A percentile compares a stretch with the other conserved stretches of the same genome.
phyloP scores from a whole-genome alignment of 2,113 vertebrate species.

The Serinus canaria region DNA sequence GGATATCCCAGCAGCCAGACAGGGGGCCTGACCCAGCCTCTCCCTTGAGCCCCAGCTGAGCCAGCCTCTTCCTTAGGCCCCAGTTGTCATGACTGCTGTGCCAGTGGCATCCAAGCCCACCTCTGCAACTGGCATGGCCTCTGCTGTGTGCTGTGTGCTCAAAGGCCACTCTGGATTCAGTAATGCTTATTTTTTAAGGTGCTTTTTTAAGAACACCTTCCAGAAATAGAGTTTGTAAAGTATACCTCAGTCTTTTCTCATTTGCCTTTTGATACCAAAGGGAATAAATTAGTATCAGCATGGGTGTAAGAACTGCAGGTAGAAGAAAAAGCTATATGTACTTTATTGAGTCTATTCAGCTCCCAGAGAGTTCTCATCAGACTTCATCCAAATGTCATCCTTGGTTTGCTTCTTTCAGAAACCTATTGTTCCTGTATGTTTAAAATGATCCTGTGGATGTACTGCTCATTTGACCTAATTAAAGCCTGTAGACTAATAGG shows the following conservation, averaged over 20 bases:
- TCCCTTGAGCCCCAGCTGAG: not conserved
- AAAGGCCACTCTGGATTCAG: not conserved
- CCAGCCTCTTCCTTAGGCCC: not conserved
- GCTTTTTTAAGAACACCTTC: not conserved
- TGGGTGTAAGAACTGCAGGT: not conserved
- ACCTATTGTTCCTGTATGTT: not conserved
- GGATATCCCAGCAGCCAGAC: not conserved
- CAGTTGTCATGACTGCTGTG: accelerated
- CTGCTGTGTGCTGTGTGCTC: not conserved
- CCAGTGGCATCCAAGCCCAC: not conserved
- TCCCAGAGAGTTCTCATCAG: not conserved
- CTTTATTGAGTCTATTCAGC: not conserved
- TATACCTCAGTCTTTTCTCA: not conserved
- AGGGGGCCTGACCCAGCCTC: not conserved
- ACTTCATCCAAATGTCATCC: conserved; percentile 7
- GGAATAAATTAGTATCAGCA: not conserved
- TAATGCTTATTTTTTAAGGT: not conserved
- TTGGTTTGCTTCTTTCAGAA: conserved; percentile 10
- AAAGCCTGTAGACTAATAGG: not conserved
- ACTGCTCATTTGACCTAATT: conserved; percentile 19
- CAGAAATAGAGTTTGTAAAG: not conserved
- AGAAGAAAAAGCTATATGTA: not conserved
- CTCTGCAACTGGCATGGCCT: not conserved
- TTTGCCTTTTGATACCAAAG: not conserved
- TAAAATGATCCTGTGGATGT: not conserved